phyloP scores from a whole-genome alignment of 2,113 vertebrate species.

The Macquaria australasica region DNA sequence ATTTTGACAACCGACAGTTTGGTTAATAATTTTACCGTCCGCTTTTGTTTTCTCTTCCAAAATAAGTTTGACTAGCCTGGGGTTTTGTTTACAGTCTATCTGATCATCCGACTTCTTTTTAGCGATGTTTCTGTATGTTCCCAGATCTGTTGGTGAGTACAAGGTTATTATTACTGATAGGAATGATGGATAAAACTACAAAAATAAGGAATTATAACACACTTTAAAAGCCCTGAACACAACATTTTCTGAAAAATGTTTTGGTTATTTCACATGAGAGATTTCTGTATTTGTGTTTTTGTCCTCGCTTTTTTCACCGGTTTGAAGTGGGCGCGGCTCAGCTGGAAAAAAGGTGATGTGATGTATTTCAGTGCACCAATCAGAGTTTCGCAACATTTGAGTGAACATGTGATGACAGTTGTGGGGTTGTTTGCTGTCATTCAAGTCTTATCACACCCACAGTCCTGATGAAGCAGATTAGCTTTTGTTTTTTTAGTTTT shows the following conservation, averaged over 20 bases:
- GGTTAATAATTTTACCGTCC: not conserved
- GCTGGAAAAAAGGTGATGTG: not conserved
- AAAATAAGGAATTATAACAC: not conserved
- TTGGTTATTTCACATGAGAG: not conserved
- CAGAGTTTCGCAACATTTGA: not conserved
- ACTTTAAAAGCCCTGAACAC: not conserved
- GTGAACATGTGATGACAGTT: not conserved
- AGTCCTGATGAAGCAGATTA: not conserved
- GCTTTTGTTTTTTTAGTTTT: not conserved
- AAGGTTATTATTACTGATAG: not conserved
- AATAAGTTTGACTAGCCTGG: too few relatives aligned
- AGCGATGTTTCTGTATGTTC: too few relatives aligned
- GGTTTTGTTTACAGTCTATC: not conserved
- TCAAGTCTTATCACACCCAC: not conserved
- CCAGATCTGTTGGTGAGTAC: too few relatives aligned
- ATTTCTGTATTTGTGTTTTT: too few relatives aligned
- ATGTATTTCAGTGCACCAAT: not conserved
- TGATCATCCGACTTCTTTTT: not conserved
- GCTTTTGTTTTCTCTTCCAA: not conserved
- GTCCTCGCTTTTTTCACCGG: too few relatives aligned
- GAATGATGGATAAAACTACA: too few relatives aligned
- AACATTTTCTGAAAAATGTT: not conserved
- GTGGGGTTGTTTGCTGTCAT: not conserved
- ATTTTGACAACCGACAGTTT: not conserved
- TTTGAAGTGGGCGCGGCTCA: not conserved